A percentile compares a stretch with the other conserved stretches of the same genome.
Conservation (phyloP, 2,888 invertebrate species). For the Seira ritae region DNA sequence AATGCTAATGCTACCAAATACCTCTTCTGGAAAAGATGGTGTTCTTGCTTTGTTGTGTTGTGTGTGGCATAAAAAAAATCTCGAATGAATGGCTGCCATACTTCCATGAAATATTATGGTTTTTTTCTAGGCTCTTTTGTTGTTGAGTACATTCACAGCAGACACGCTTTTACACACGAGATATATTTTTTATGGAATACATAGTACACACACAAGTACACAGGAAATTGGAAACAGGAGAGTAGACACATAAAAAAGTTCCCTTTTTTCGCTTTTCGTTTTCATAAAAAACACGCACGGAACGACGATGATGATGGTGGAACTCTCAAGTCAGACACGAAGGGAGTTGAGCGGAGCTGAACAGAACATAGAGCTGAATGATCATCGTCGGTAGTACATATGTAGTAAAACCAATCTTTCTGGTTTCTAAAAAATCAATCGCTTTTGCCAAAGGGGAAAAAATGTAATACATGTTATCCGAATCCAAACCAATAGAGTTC, state of each 20-base stretch:
- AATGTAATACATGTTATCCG: background rate
- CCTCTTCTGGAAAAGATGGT: background rate
- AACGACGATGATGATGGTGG: too few species aligned
- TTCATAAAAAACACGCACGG: slow-evolving; percentile 6
- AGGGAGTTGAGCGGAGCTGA: too few species aligned
- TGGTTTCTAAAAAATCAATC: background rate
- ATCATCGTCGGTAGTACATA: too few species aligned
- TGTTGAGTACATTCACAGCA: background rate
- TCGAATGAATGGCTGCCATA: slow-evolving; percentile 50
- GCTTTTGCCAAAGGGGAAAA: background rate
- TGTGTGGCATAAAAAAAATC: slow-evolving; percentile 34
- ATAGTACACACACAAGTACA: slow-evolving; percentile 27
- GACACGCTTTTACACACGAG: slow-evolving; percentile 15
- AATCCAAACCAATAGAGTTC: background rate
- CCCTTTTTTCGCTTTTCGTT: background rate
- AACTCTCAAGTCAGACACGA: background rate
- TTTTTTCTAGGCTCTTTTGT: slow-evolving; percentile 38
- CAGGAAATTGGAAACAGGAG: slow-evolving; percentile 64
- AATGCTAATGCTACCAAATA: too few species aligned
- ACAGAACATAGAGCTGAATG: background rate
- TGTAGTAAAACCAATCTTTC: background rate
- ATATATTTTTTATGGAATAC: slow-evolving; percentile 5
- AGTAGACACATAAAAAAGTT: slow-evolving; percentile 14
- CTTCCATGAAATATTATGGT: slow-evolving; percentile 44
- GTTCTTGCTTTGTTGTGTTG: background rate